Base-by-base conservation (phyloP, 2,797 vertebrate species). In the Sebastes hubbsi region DNA sequence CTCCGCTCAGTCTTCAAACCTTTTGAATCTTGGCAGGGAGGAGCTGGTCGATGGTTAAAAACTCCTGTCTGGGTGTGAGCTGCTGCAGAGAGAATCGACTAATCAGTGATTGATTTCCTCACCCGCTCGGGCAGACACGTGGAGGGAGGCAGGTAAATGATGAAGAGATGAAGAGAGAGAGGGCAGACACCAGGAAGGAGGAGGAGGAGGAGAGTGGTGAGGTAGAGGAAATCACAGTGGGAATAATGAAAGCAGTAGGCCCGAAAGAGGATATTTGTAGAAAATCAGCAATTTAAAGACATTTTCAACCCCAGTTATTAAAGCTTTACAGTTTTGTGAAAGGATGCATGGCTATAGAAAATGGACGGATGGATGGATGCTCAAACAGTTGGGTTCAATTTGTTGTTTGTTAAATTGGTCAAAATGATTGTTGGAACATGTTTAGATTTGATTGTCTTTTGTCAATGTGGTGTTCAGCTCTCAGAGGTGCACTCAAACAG, bases 21-120 rank as follows among this genome's bases (percentile, higher is more conserved):
- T 36, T 58, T 58, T 1, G 24, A 10, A 64, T 68, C 67, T 65
- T 61, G 61, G 60, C 68, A 55, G 71, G 76, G 80, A 84, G 78
- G 64, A 14, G 6, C 16, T 7, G 72, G 78, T 93, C 74, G 77
- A 91, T 91, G 84, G 60, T 54, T 65, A 54, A 72, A 85, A 89
- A 81, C 78, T 65, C 56, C 25, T 5, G 62, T 79, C 71, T 63
- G 77, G 73, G 69, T 77, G 84, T 73, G 82, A 83, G 70, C 67
- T 29, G 84, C 72, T 59, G 81, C 69, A 13, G 73, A 54, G 87
- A 73, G 58, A 81, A 84, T 90, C 18, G 79, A 92, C 85, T 78
- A 70, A 90, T 90, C 83, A 62, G 78, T 73, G 87, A 92, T 88
- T 87, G 92, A 92, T 93, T 92, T 91, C 63, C 68, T 87, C 81